Percentiles rank a stretch among this genome's conserved stretches.
These are phyloP conservation scores for Rattus rattus DNA, from an alignment of 2,113 vertebrate genomes.

Conservation along the genomic window DNA sequence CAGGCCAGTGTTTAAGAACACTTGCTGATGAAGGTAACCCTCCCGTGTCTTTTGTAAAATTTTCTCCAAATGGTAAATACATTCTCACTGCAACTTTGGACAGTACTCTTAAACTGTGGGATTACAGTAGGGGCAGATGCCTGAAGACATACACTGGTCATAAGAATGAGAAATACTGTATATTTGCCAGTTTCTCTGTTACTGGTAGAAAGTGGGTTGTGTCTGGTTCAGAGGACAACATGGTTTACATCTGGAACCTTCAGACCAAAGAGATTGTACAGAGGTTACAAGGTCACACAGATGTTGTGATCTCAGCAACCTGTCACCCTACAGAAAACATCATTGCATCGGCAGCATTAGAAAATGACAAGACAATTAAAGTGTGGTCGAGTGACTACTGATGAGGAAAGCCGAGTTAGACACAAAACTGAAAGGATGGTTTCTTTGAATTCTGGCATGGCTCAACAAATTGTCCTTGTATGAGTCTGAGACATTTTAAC, in stretches of 20 bases:
- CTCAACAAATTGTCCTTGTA: background rate
- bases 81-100: conserved; percentile 97
- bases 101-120: conserved; percentile 98
- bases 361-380: conserved; percentile 99
- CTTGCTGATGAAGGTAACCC: conserved; percentile 97
- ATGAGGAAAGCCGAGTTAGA: conserved; percentile 79
- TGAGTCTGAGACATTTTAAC: conserved; percentile 42
- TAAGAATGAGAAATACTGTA: conserved; percentile 99
- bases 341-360: conserved; percentile 97
- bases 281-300: conserved; percentile 98
- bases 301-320: conserved; percentile 97
- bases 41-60: conserved; percentile 98
- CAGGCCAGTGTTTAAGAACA: conserved; percentile 98
- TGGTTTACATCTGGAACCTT: conserved; percentile 99
- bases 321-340: conserved; percentile 99
- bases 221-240: conserved; percentile 98
- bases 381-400: conserved; percentile 98
- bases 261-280: conserved; percentile 99
- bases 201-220: conserved; percentile 99
- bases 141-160: conserved; percentile 98
- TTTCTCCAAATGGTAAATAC: conserved; percentile 99
- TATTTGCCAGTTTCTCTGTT: conserved; percentile 98
- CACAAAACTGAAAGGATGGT: conserved; percentile 71
- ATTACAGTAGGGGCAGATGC: conserved; percentile 99
- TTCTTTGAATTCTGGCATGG: conserved; percentile 55